phyloP scores from a whole-genome alignment of 2,113 vertebrate species.

The Neotragus moschatus region DNA sequence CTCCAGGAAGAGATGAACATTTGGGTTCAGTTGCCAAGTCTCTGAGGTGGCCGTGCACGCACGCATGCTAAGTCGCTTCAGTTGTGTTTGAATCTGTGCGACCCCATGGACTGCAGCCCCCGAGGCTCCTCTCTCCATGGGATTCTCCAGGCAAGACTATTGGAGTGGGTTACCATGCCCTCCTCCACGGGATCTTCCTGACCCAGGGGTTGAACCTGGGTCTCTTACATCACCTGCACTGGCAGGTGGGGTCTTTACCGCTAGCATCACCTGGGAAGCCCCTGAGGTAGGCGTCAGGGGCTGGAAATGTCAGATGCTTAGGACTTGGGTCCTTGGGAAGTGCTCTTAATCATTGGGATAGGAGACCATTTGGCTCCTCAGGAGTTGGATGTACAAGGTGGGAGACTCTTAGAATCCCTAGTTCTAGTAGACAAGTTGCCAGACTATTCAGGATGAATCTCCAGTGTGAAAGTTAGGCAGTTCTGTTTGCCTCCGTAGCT shows the following conservation, averaged over 20 bases:
- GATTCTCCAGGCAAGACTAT: background rate
- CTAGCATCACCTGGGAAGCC: background rate
- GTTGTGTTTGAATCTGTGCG: background rate
- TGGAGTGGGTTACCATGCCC: background rate
- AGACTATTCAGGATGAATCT: background rate
- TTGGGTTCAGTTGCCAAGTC: background rate
- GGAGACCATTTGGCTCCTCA: background rate
- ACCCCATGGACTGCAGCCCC: background rate
- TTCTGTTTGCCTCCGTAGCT: background rate
- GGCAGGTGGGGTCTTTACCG: background rate
- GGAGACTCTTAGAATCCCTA: background rate
- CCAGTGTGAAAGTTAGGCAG: background rate
- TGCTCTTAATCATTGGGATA: background rate
- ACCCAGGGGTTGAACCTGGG: background rate
- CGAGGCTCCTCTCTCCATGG: background rate
- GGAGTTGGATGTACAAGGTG: background rate
- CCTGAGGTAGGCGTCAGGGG: background rate
- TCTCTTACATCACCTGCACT: background rate
- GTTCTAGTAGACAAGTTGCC: background rate
- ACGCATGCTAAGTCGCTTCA: background rate
- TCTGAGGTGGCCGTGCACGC: background rate
- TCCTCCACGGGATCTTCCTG: background rate
- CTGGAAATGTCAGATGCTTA: background rate
- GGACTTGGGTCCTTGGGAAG: background rate
- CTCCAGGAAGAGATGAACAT: background rate